Conservation (phyloP, 2,888 invertebrate species). For the Bruchidius siliquastri region DNA sequence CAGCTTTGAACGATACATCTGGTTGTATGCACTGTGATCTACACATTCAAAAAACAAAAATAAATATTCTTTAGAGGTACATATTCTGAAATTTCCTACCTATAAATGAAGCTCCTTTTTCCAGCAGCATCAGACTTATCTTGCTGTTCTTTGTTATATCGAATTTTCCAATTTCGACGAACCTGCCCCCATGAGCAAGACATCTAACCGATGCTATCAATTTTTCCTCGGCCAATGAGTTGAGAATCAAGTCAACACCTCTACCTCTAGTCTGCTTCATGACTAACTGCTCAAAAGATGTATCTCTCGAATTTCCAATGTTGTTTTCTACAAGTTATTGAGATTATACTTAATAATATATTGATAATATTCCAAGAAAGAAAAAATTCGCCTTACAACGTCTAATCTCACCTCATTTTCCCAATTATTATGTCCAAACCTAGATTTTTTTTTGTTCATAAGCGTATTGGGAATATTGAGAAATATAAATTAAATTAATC, state of each 20-base stretch:
- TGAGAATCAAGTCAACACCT: slow-evolving; percentile 90
- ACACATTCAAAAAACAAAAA: no score
- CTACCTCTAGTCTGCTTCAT: slow-evolving; percentile 72
- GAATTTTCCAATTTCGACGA: slow-evolving; percentile 83
- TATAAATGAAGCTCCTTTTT: slow-evolving; percentile 70
- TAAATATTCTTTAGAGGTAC: no score
- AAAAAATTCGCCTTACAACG: no score
- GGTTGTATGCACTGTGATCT: no score
- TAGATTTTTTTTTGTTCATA: no score
- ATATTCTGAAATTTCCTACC: slow-evolving; percentile 71
- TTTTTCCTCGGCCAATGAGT: slow-evolving; percentile 90
- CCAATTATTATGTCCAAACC: no score
- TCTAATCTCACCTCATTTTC: no score
- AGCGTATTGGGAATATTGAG: no score
- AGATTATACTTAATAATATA: no score
- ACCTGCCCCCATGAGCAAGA: slow-evolving; percentile 59
- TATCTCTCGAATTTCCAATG: slow-evolving; percentile 67
- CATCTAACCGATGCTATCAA: slow-evolving; percentile 66
- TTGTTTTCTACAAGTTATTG: slow-evolving; percentile 3
- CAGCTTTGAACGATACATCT: no score
- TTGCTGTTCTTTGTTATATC: slow-evolving; percentile 67
- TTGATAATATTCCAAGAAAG: no score
- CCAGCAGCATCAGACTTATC: slow-evolving; percentile 61
- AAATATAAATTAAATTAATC: no score
- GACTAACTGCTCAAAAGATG: slow-evolving; percentile 83